Conservation (phyloP, 1,140 invertebrate genomes). For the Atta texana region DNA sequence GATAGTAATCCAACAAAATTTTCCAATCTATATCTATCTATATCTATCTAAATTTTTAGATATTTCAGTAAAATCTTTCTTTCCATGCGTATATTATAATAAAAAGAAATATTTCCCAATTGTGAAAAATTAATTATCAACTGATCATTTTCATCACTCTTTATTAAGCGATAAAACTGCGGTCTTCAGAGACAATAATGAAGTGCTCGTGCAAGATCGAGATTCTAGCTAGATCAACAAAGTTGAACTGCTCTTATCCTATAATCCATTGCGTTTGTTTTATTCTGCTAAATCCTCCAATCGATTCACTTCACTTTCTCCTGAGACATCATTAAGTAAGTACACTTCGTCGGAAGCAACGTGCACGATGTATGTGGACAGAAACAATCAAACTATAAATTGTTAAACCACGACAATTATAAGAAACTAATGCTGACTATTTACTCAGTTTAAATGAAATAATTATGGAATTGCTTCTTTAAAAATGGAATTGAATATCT, state of each 20-base stretch:
- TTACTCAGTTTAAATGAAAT: conserved; percentile 27
- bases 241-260: neutral
- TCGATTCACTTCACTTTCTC: conserved; percentile 14
- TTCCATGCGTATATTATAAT: neutral
- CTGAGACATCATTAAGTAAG: conserved; percentile 23
- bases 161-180: neutral
- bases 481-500: neutral
- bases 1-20: too few relatives aligned
- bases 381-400: conserved; percentile 41
- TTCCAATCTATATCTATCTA: too few relatives aligned
- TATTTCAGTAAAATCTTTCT: too few relatives aligned
- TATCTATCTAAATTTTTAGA: too few relatives aligned
- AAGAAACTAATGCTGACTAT: conserved; percentile 20
- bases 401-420: conserved; percentile 19
- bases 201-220: conserved; percentile 7
- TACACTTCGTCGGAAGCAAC: conserved; percentile 4
- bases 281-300: conserved; percentile 27
- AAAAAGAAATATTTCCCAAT: neutral
- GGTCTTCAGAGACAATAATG: neutral
- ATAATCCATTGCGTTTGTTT: conserved; percentile 25
- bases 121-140: neutral
- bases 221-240: conserved; percentile 29
- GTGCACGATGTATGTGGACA: neutral
- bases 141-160: neutral
- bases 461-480: conserved; percentile 16